Evolutionary conservation across 2,113 vertebrate species (phyloP), one percentile per base, ranked within the genome.

Genomic region (Catharus fuscescens): DNA sequence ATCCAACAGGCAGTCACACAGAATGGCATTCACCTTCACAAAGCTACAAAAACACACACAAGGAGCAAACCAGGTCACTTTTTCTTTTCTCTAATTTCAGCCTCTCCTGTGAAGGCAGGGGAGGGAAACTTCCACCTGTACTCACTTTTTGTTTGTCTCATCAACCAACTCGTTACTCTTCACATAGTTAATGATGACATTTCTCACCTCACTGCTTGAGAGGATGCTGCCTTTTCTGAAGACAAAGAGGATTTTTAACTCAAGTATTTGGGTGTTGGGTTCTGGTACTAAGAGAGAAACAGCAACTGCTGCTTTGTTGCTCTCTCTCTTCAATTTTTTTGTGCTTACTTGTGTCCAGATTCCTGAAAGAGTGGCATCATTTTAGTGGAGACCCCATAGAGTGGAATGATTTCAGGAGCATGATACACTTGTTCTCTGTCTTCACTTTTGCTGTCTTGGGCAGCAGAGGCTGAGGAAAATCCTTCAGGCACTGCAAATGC

Each of bases 1-100:
- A 83, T 99, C 99, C 94, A 99, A 92, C 84, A 99, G 91, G 96
- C 99, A 99, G 97, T 99, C 99, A 53, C 99, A 99, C 18, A 99
- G 97, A 59, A 97, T 66, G 5, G 99, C 98, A 92, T 99, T 98
- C 91, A 99, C 97, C 25, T 94, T 98, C 25, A 99, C 98, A 38
- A 98, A 98, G 97, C 99, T 99, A 31, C 66, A 78, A 64, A 79
- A 86, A 14, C 45, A 60, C 0, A 2, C 13, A 6, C 62, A 32
- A 93, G 69, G 83, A 69, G 19, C 26, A 26, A 72, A 56, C 25
- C 38, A 53, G 31, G 36, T 57, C 61, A 60, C 5, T 5, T 24
- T 28, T 34, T 17, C 14, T 4, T 3, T 4, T 32, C 45, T 66
- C 44, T 29, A 3, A 40, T 45, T 85, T 66, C 85, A 78, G 82